Base-by-base conservation (phyloP, 2,113 vertebrate genomes). In the Isichthys henryi region DNA sequence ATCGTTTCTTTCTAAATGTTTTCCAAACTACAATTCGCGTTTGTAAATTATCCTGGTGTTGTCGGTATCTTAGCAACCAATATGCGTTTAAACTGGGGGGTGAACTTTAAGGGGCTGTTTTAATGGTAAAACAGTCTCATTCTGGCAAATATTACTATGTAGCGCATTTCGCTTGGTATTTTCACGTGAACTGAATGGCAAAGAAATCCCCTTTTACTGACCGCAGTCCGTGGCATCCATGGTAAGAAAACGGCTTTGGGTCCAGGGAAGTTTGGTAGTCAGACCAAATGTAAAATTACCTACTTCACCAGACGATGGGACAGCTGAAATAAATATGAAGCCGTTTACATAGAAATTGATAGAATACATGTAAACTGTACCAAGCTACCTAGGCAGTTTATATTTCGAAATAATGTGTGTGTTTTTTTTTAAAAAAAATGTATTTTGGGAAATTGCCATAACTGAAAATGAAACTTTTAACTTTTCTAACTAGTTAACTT, bases 61-160 rank as follows among this genome's bases (percentile, higher is more conserved):
- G 85, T 87, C 50, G 85, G 85, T 87, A 87, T 35, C 85, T 87
- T 56, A 87, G 85, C 85, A 56, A 87, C 82, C 82, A 84, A 9
- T 48, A 46, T 8, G 23, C 43, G 43, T 23, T 84, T 45, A 48
- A 21, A 48, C 21, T 10, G 6, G 3, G 80, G 80, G 39, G 45
- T 48, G 45, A 43, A 82, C n/a, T 43, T 45, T 2, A 45, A 82
- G 39, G 45, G 39, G 39, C 8, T 23, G 1, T 46, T 46, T 84
- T 46, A 48, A 23, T 84, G 1, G 39, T 77, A 77, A 13, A 21
- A 21, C 11, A 19, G 53, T 74, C 13, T 80, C 19, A 43, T 80
- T 43, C 70, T 77, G 70, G 35, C 19, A 35, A 77, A 77, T 80
- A 80, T 4, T 17, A 35, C 39, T 80, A 43, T 0, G 43, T 43